Evolutionary conservation across 2,888 invertebrate genomes (phyloP).

Genomic region (Ischnura elegans): DNA sequence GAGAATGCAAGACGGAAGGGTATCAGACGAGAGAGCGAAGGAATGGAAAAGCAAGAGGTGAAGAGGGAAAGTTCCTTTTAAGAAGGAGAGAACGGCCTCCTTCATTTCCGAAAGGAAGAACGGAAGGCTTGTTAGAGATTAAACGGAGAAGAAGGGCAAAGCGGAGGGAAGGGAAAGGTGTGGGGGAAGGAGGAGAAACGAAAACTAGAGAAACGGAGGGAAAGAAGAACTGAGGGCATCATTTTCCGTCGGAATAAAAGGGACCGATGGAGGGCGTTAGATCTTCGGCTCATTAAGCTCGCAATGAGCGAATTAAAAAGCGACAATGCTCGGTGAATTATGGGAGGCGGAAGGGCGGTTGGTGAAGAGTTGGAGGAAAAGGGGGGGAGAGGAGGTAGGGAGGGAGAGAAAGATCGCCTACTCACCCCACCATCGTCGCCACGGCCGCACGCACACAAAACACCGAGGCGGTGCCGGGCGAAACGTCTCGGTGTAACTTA

Average conservation of each 20-base stretch:
- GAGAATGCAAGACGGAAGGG: not conserved
- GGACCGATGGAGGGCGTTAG: conserved; percentile 21
- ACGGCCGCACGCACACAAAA: not conserved
- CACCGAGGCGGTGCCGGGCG: not conserved
- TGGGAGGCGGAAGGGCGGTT: not conserved
- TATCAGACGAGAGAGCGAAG: not conserved
- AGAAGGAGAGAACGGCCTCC: conserved; percentile 7
- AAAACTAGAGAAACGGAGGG: not conserved
- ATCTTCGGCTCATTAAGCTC: conserved; percentile 31
- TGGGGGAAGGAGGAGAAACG: not conserved
- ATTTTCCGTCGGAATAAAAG: not conserved
- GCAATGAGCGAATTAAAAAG: conserved; percentile 38
- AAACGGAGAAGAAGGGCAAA: not conserved
- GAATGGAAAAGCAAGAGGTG: not conserved
- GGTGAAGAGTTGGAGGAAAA: not conserved
- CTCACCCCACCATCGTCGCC: not conserved
- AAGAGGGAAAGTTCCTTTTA: not conserved
- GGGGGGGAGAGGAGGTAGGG: too few species aligned
- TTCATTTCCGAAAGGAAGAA: not conserved
- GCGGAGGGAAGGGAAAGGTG: not conserved
- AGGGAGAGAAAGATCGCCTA: too few species aligned
- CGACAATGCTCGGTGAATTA: conserved; percentile 3
- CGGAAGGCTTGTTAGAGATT: not conserved
- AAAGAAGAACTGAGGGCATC: not conserved
- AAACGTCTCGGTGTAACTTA: conserved; percentile 20